A percentile compares a stretch with the other conserved stretches of the same genome.
Conservation (phyloP, 1,140 invertebrate genomes). For the Lordiphosa stackelbergi region DNA sequence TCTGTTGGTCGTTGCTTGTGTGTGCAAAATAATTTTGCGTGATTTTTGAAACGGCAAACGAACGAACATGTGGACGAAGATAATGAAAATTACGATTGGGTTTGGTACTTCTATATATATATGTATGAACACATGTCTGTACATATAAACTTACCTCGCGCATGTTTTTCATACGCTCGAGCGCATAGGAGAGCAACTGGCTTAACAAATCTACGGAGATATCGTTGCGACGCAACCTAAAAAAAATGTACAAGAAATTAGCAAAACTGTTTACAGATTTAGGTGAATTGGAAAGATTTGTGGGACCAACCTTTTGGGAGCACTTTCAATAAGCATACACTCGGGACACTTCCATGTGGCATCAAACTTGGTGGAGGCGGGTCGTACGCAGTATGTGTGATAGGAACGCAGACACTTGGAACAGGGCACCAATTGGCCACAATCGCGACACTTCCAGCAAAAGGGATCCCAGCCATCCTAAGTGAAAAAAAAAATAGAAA, state of each 20-base stretch:
- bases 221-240: slow-evolving; percentile 56
- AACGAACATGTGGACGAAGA: slow-evolving; percentile 31
- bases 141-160: slow-evolving; percentile 65
- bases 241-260: slow-evolving; percentile 1
- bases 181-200: slow-evolving; percentile 59
- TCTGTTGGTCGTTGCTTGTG: slow-evolving; percentile 8
- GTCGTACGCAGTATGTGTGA: slow-evolving; percentile 87
- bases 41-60: slow-evolving; percentile 27
- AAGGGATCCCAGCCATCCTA: slow-evolving; percentile 83
- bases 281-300: background rate
- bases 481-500: background rate
- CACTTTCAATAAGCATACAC: slow-evolving; percentile 88
- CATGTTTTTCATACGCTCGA: slow-evolving; percentile 68
- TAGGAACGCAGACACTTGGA: slow-evolving; percentile 91
- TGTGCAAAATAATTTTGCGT: slow-evolving; percentile 40
- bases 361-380: slow-evolving; percentile 79
- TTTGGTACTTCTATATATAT: slow-evolving; percentile 1
- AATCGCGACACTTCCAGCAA: slow-evolving; percentile 92
- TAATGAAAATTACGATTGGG: slow-evolving; percentile 37
- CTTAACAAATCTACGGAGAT: slow-evolving; percentile 66
- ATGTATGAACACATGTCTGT: background rate
- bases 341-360: slow-evolving; percentile 90
- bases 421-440: slow-evolving; percentile 81
- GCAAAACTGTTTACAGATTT: background rate
- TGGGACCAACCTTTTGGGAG: slow-evolving; percentile 81